Evolutionary conservation across 2,113 vertebrate species (phyloP).

Genomic region (Pedetes capensis): DNA sequence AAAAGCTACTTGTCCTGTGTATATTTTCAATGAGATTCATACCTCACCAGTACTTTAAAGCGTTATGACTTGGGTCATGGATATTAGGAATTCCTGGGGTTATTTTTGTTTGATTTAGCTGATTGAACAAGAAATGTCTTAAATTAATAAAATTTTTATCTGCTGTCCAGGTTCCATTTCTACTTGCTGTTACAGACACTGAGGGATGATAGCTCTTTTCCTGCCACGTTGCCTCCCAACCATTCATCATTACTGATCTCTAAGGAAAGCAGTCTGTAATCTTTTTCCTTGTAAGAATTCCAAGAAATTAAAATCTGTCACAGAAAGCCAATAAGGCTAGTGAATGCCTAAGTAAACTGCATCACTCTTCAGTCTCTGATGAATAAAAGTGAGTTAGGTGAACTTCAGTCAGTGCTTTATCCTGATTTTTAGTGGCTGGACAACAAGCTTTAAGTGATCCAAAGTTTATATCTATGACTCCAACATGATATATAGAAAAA

Average conservation of each 20-base stretch:
- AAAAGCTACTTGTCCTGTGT: not conserved
- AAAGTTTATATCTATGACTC: not conserved
- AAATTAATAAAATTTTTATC: not conserved
- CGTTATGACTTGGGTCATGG: not conserved
- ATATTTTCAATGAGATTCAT: not conserved
- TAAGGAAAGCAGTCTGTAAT: not conserved
- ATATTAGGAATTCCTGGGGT: not conserved
- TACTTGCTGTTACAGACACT: not conserved
- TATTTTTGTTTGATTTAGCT: not conserved
- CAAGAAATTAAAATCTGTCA: not conserved
- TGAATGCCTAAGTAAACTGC: not conserved
- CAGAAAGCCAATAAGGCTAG: not conserved
- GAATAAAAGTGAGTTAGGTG: not conserved
- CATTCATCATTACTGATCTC: not conserved
- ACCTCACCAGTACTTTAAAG: not conserved
- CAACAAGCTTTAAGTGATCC: not conserved
- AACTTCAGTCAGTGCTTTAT: accelerated
- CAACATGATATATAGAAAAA: no score
- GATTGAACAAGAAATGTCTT: not conserved
- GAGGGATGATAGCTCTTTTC: not conserved
- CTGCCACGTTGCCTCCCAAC: not conserved
- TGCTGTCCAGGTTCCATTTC: not conserved
- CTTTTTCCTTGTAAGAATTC: not conserved
- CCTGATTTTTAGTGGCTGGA: accelerated
- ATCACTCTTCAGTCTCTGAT: not conserved